phyloP scores from a whole-genome alignment of 2,113 vertebrate genomes.

The Pelusios castaneus region DNA sequence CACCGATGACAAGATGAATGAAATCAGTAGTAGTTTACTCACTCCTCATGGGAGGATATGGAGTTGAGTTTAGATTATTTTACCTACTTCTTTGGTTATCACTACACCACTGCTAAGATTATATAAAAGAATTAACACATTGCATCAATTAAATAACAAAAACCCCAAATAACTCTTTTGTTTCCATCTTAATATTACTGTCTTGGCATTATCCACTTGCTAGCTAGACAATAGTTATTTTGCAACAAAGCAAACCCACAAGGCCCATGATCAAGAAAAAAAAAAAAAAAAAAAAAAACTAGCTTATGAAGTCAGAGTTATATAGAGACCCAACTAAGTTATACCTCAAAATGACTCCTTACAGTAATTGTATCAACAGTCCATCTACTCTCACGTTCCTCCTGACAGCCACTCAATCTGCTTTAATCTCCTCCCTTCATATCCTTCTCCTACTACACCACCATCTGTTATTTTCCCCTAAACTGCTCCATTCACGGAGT shows the following conservation, averaged over 20 bases:
- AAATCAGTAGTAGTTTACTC: neutral
- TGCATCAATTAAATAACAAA: neutral
- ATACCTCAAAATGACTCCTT: neutral
- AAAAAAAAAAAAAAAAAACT: constrained; percentile 29
- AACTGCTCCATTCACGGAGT: no score
- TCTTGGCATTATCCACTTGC: neutral
- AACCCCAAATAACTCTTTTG: neutral
- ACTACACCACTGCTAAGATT: neutral
- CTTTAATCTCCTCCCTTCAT: neutral
- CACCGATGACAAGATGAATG: neutral
- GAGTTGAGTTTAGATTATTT: neutral
- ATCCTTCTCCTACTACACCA: neutral
- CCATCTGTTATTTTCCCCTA: neutral
- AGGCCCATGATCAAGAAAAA: constrained; percentile 20
- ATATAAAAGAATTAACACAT: rapidly evolving
- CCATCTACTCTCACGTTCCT: neutral
- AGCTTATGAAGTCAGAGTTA: constrained; percentile 48
- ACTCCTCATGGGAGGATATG: neutral
- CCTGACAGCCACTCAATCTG: neutral
- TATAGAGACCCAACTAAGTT: constrained; percentile 50
- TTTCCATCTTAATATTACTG: neutral
- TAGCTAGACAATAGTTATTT: neutral
- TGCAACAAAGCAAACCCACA: constrained; percentile 50
- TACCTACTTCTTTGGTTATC: neutral
- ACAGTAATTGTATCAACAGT: constrained; percentile 16